Base-by-base conservation (phyloP, 2,113 vertebrate genomes). In the Dunckerocampus dactyliophorus region DNA sequence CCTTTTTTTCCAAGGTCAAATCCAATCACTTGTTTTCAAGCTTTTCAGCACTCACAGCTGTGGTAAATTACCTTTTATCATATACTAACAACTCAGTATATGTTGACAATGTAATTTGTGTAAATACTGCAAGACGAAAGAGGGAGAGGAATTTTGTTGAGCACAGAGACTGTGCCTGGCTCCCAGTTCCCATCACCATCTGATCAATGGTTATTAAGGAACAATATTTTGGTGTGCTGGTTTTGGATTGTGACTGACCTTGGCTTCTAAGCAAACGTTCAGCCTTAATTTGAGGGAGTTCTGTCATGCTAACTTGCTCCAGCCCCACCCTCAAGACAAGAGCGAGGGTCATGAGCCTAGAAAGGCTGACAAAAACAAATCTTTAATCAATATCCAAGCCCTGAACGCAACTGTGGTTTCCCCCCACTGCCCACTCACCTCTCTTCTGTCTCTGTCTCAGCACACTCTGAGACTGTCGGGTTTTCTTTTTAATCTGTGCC, bases 321-420 rank as follows among this genome's bases (percentile, higher is more conserved):
- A 52, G 86, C 87, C 86, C 88, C 88, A 87, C 90, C 89, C 89
- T 72, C 75, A 87, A 90, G 89, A 90, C 82, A 69, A 77, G 86
- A 82, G 77, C 68, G 67, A 86, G 85, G 89, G 88, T 90, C 90
- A 90, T 86, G 88, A 89, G 88, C 89, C 86, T 89, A 83, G 87
- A 90, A 88, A 88, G 88, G 89, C 88, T 89, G 88, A 91, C 89
- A 89, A 91, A 90, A 90, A 90, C 89, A 91, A 91, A 91, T 90
- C 90, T 91, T 88, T 88, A 91, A 91, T 91, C 90, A 89, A 90
- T 91, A 90, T 79, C 82, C 70, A 67, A 82, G 83, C 80, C 85
- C 88, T 76, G 79, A 76, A 88, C 87, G 80, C 87, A 86, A 87
- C 31, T 31, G 8, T 37, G 53, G 53, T n/a, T 55, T 34, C 53